These are phyloP conservation scores for Plutomurus gul DNA, from an alignment of 1,140 invertebrate genomes.

Conservation along the genomic window DNA sequence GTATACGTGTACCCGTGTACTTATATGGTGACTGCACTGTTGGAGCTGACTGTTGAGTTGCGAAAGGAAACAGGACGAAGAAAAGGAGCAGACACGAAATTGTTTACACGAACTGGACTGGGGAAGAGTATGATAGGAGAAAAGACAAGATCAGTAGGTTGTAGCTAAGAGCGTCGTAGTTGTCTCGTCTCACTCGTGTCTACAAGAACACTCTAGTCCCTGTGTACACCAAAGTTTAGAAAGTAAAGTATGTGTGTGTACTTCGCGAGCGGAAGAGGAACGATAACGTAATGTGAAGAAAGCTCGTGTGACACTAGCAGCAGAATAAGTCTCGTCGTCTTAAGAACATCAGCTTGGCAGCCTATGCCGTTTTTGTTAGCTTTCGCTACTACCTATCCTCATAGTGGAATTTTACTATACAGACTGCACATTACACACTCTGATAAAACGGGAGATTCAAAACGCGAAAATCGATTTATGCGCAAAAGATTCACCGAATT, in stretches of 20 bases:
- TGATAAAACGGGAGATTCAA: background rate
- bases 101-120: no score
- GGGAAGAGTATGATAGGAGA: background rate
- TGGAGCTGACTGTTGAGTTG: background rate
- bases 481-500: slow-evolving; percentile 52
- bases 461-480: slow-evolving; percentile 53
- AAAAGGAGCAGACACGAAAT: background rate
- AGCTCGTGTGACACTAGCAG: slow-evolving; percentile 10
- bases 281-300: slow-evolving; percentile 20
- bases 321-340: slow-evolving; percentile 8
- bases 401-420: background rate
- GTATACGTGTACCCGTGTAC: background rate
- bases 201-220: background rate
- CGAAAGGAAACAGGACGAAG: background rate
- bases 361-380: background rate
- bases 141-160: background rate
- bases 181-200: background rate
- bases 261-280: background rate
- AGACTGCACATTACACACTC: background rate
- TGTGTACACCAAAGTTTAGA: background rate
- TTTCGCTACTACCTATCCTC: background rate
- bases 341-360: background rate
- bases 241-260: background rate
- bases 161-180: background rate
- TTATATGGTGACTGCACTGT: background rate